These are phyloP conservation scores for Egretta garzetta DNA, from an alignment of 2,113 vertebrate genomes.

Conservation along the genomic window DNA sequence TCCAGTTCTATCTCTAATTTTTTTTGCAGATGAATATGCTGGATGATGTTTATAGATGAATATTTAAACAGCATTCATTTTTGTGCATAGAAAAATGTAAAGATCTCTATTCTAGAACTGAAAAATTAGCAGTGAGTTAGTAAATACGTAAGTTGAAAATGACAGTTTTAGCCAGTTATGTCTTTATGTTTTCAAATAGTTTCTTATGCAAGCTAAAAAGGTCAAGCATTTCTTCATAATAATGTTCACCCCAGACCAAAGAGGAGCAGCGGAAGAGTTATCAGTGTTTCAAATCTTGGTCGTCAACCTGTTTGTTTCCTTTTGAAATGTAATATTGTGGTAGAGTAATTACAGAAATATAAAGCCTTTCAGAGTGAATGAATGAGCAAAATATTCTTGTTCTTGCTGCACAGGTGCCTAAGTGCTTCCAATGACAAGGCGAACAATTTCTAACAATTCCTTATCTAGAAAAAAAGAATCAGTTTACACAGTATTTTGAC, in stretches of 20 bases:
- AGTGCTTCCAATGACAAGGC: not conserved
- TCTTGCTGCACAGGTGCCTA: not conserved
- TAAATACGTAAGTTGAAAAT: not conserved
- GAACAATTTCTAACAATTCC: not conserved
- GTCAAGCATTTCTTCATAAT: not conserved
- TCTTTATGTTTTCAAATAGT: not conserved
- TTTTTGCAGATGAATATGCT: not conserved
- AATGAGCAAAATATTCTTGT: not conserved
- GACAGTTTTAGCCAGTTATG: not conserved
- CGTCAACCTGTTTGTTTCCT: not conserved
- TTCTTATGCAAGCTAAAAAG: not conserved
- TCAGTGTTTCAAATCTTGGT: not conserved
- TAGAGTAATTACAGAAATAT: constrained; percentile 34
- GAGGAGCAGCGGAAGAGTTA: not conserved
- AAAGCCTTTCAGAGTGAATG: constrained; percentile 3
- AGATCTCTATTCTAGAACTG: not conserved
- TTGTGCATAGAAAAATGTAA: not conserved
- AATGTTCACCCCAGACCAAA: not conserved
- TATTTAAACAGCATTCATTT: not conserved
- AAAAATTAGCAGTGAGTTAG: not conserved
- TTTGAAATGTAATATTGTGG: constrained; percentile 39
- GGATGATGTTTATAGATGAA: not conserved
- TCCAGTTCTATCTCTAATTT: not conserved
- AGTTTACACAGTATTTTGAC: not conserved
- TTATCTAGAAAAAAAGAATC: not conserved